A percentile compares a stretch with the other conserved stretches of the same genome.
Conservation (phyloP, 2,797 vertebrate genomes). For the Coregonus ussuriensis region DNA sequence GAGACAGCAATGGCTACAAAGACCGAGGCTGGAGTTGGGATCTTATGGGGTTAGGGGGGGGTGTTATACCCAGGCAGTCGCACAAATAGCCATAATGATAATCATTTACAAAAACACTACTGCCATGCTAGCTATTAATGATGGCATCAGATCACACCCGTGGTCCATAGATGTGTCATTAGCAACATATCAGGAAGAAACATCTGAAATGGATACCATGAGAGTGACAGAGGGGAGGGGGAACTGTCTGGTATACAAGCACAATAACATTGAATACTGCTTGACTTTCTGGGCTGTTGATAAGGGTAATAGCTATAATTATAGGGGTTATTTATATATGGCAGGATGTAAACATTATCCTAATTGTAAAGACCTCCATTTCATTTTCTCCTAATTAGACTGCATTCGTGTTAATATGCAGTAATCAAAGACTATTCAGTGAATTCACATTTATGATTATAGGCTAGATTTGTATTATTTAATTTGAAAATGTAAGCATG, state of each 20-base stretch:
- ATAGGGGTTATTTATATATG: slow-evolving; percentile 53
- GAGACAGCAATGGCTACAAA: slow-evolving; percentile 71
- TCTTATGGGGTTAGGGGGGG: slow-evolving; percentile 54
- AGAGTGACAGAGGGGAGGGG: slow-evolving; percentile 62
- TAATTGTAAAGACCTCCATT: slow-evolving; percentile 67
- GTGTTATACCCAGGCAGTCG: slow-evolving; percentile 58
- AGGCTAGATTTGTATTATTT: too few relatives aligned
- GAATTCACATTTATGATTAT: slow-evolving; percentile 29
- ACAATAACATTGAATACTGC: slow-evolving; percentile 63
- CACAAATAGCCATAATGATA: slow-evolving; percentile 79
- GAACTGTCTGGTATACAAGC: slow-evolving; percentile 50
- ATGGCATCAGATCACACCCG: slow-evolving; percentile 66
- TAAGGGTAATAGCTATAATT: slow-evolving; percentile 64
- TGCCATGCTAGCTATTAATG: slow-evolving; percentile 67
- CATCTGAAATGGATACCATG: slow-evolving; percentile 68
- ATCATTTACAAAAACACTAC: slow-evolving; percentile 78
- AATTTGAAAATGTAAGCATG: too few relatives aligned
- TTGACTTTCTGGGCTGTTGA: slow-evolving; percentile 61
- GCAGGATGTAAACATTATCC: slow-evolving; percentile 64
- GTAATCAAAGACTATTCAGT: slow-evolving; percentile 73
- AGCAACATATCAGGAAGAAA: slow-evolving; percentile 65
- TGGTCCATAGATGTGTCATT: slow-evolving; percentile 79
- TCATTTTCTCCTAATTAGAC: slow-evolving; percentile 54
- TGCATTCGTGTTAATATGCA: slow-evolving; percentile 63
- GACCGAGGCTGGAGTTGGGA: slow-evolving; percentile 43